These are phyloP conservation scores for Drosophila merina DNA, from an alignment of 2,888 invertebrate genomes.

Conservation along the genomic window DNA sequence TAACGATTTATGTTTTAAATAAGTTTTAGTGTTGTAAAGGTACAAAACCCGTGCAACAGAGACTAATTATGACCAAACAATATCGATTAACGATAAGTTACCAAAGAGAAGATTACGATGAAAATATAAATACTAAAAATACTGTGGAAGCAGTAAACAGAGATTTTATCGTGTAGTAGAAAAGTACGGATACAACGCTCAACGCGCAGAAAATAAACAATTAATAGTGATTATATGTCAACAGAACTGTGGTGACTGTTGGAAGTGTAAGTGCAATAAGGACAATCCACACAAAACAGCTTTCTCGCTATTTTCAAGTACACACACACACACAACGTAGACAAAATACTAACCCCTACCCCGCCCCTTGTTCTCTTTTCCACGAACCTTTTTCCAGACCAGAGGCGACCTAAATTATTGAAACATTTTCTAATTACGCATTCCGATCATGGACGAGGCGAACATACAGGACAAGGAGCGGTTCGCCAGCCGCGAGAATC, in stretches of 20 bases:
- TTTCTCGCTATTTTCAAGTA: slow-evolving; percentile 10
- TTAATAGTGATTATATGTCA: slow-evolving; percentile 21
- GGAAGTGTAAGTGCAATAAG: slow-evolving; percentile 23
- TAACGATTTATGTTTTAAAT: no score
- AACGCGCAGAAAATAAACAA: slow-evolving; percentile 21
- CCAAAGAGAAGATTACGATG: not conserved
- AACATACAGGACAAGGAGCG: slow-evolving; percentile 98
- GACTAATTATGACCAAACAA: no score
- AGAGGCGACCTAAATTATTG: slow-evolving; percentile 72
- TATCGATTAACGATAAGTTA: not conserved
- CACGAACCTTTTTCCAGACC: slow-evolving; percentile 50
- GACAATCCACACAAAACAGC: not conserved
- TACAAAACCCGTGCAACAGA: no score
- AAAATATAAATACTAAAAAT: slow-evolving; percentile 62
- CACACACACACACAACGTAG: slow-evolving; percentile 58
- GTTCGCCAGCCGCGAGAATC: slow-evolving; percentile 98
- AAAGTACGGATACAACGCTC: slow-evolving; percentile 40
- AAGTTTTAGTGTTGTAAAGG: no score
- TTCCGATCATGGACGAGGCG: slow-evolving; percentile 91
- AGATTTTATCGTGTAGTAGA: slow-evolving; percentile 71
- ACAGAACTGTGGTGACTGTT: slow-evolving; percentile 2
- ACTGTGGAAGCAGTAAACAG: slow-evolving; percentile 66
- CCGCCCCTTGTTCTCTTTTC: slow-evolving; percentile 48
- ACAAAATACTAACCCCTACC: slow-evolving; percentile 70
- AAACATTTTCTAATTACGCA: slow-evolving; percentile 64